A percentile compares a stretch with the other conserved stretches of the same genome.
phyloP scores from a whole-genome alignment of 2,113 vertebrate species.

The Zosterops japonicus region DNA sequence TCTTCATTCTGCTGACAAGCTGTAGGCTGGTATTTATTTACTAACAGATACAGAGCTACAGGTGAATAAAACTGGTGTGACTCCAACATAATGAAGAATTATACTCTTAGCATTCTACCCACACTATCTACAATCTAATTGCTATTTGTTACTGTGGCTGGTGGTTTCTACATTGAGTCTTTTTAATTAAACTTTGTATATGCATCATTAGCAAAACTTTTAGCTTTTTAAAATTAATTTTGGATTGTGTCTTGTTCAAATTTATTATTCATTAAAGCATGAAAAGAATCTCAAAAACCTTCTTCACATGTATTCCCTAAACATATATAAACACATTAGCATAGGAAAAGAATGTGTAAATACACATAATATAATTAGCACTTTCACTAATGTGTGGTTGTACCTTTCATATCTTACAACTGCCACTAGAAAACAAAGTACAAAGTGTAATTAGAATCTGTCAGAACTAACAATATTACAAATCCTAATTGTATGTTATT shows the following conservation, averaged over 20 bases:
- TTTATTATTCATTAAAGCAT: neutral
- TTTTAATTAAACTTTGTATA: neutral
- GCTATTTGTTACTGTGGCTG: neutral
- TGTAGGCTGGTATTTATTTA: neutral
- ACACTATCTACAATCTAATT: neutral
- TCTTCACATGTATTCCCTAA: neutral
- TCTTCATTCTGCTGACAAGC: neutral
- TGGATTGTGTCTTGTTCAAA: neutral
- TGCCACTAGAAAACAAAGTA: neutral
- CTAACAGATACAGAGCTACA: neutral
- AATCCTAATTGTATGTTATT: neutral
- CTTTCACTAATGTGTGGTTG: neutral
- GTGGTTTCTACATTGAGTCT: neutral
- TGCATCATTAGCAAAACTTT: conserved; percentile 19
- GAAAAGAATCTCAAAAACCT: neutral
- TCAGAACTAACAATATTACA: neutral
- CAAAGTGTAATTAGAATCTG: neutral
- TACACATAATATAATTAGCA: conserved; percentile 2
- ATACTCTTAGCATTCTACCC: neutral
- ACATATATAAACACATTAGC: neutral
- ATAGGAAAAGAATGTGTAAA: neutral
- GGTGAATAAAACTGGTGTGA: neutral
- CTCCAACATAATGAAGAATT: neutral
- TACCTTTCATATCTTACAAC: neutral
- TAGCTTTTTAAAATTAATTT: conserved; percentile 12